Percentiles rank a stretch among this genome's conserved stretches.
Evolutionary conservation across 2,113 vertebrate species (phyloP).

Genomic region (Osmerus eperlanus): DNA sequence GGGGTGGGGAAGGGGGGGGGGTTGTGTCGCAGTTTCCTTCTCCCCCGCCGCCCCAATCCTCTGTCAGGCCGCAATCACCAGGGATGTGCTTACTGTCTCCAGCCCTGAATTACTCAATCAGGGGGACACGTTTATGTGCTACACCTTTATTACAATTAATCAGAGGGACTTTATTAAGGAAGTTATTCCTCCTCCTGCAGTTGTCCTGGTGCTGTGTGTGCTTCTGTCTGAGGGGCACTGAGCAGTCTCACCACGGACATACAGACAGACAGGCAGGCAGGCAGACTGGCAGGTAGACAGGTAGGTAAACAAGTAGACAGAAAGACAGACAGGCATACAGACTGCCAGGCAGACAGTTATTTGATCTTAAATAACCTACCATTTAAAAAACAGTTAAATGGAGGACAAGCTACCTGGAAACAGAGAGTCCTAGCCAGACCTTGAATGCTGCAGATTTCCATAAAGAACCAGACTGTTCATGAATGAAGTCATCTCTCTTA

Average conservation of each 20-base stretch:
- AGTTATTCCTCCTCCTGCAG: conserved; percentile 73
- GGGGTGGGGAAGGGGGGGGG: conserved; percentile 70
- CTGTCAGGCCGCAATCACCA: conserved; percentile 73
- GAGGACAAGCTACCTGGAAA: no score
- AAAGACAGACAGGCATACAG: conserved; percentile 57
- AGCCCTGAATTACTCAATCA: conserved; percentile 82
- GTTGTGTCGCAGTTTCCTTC: conserved; percentile 75
- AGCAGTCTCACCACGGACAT: conserved; percentile 61
- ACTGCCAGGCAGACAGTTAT: no score
- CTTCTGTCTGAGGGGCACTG: conserved; percentile 20
- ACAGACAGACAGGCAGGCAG: no score
- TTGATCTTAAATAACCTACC: no score
- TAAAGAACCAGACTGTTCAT: conserved; percentile 6
- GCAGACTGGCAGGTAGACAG: no score
- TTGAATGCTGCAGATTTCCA: background rate
- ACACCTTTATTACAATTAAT: conserved; percentile 90
- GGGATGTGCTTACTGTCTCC: conserved; percentile 79
- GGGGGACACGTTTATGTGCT: conserved; percentile 81
- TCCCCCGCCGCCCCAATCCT: conserved; percentile 65
- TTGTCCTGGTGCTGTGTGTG: no score
- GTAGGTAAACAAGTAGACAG: no score
- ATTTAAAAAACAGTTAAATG: no score
- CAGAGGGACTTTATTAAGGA: conserved; percentile 86
- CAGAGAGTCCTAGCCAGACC: no score
- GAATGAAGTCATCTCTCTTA: conserved; percentile 84